Percentiles rank a stretch among this genome's conserved stretches.
Conservation (phyloP, 2,797 vertebrate species). For the Gymnopithys bicolor region DNA sequence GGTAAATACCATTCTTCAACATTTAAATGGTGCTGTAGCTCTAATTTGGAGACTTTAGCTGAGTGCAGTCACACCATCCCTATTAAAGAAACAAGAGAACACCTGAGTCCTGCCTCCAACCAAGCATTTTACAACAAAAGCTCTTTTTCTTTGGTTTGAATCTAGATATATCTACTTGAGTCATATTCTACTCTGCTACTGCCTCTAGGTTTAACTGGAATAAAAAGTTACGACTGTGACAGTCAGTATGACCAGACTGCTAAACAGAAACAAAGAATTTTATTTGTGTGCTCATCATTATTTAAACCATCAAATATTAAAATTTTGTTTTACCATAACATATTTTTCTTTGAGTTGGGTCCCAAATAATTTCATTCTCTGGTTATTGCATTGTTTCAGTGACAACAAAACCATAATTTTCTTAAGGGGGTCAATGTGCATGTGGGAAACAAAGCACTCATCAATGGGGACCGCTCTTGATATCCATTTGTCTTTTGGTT, state of each 20-base stretch:
- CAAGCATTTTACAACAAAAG: neutral
- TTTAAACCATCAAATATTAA: conserved; percentile 34
- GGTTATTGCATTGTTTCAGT: neutral
- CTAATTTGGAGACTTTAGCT: accelerated
- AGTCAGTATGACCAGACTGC: neutral
- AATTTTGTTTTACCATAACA: conserved; percentile 17
- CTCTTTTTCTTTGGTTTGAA: neutral
- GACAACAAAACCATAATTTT: neutral
- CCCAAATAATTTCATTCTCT: neutral
- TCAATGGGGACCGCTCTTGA: neutral
- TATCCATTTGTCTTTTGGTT: neutral
- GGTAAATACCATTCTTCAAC: neutral
- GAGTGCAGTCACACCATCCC: neutral
- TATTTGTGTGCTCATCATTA: conserved; percentile 7
- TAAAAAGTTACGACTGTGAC: conserved; percentile 1
- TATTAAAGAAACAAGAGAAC: neutral
- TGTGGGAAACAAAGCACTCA: neutral
- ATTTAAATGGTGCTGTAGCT: neutral
- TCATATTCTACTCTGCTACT: neutral
- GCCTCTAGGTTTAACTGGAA: conserved; percentile 29
- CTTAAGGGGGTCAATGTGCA: neutral
- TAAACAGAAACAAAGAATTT: conserved; percentile 23
- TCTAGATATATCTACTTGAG: neutral
- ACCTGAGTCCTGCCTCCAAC: neutral
- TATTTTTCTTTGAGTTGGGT: neutral